These are phyloP conservation scores for Phymastichus coffea DNA, from an alignment of 1,140 invertebrate species.

Conservation along the genomic window DNA sequence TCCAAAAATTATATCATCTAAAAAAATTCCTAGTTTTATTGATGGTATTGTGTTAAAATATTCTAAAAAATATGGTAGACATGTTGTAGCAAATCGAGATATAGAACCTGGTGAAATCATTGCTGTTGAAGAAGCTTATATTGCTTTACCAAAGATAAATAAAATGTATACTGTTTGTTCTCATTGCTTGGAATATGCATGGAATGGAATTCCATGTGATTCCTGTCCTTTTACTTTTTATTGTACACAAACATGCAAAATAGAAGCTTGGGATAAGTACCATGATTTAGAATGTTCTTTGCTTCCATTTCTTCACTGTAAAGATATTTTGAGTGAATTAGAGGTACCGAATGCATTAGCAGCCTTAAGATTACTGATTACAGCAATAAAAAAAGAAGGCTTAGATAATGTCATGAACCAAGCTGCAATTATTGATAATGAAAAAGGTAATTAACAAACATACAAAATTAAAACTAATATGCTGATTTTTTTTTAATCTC, in stretches of 20 bases:
- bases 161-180: conserved; percentile 68
- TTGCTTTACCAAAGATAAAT: conserved; percentile 62
- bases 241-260: conserved; percentile 70
- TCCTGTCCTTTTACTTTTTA: conserved; percentile 66
- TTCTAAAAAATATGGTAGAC: conserved; percentile 60
- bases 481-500: too few species aligned
- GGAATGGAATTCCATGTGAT: conserved; percentile 64
- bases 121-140: conserved; percentile 74
- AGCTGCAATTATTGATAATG: conserved; percentile 49
- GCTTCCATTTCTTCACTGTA: conserved; percentile 62
- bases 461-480: conserved; percentile 40
- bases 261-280: conserved; percentile 62
- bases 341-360: conserved; percentile 67
- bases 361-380: conserved; percentile 63
- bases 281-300: conserved; percentile 77
- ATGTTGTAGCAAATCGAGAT: conserved; percentile 63
- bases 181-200: conserved; percentile 67
- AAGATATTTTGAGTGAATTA: conserved; percentile 60
- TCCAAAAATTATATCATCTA: too few species aligned
- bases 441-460: conserved; percentile 34
- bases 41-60: too few species aligned
- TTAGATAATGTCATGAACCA: conserved; percentile 53
- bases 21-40: too few species aligned
- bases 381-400: conserved; percentile 55
- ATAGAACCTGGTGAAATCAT: conserved; percentile 73